These are phyloP conservation scores for Hippocampus guttulatus DNA, from an alignment of 2,113 vertebrate species.

Conservation along the genomic window DNA sequence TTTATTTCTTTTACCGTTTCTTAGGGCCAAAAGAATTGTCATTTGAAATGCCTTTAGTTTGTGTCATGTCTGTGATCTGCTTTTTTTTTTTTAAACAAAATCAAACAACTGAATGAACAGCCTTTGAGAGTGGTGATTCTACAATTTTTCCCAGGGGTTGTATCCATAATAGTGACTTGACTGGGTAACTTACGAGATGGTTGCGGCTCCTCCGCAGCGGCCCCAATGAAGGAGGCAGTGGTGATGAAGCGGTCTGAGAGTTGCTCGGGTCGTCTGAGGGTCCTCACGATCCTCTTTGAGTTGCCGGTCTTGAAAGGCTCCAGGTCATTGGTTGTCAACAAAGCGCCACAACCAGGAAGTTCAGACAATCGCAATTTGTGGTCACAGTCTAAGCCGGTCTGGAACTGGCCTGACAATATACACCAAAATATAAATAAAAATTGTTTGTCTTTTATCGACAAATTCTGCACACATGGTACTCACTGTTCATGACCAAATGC, in stretches of 20 bases:
- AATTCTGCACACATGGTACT: not conserved
- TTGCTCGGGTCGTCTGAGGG: conserved; percentile 48
- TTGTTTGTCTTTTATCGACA: not conserved
- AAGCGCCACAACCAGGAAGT: conserved; percentile 8
- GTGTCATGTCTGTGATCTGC: no score
- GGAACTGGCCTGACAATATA: conserved; percentile 26
- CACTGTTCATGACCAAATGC: conserved; percentile 72
- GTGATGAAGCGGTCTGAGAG: conserved; percentile 68
- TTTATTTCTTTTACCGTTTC: no score
- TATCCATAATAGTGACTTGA: not conserved
- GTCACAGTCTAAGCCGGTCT: not conserved
- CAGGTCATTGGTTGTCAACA: conserved; percentile 69
- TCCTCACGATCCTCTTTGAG: conserved; percentile 63
- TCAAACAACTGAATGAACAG: no score
- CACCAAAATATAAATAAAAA: not conserved
- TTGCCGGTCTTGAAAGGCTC: conserved; percentile 62
- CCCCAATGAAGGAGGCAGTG: conserved; percentile 74
- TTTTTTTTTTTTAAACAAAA: no score
- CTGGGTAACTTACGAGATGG: conserved; percentile 64
- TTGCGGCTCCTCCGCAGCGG: conserved; percentile 48
- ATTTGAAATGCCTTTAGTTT: no score
- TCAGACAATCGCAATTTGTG: conserved; percentile 11
- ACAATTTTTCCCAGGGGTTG: no score
- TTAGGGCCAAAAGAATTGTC: no score
- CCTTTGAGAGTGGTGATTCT: no score